Evolutionary conservation across 2,113 vertebrate species (phyloP), one percentile per base, ranked within the genome.

Genomic region (Phodopus roborovskii): DNA sequence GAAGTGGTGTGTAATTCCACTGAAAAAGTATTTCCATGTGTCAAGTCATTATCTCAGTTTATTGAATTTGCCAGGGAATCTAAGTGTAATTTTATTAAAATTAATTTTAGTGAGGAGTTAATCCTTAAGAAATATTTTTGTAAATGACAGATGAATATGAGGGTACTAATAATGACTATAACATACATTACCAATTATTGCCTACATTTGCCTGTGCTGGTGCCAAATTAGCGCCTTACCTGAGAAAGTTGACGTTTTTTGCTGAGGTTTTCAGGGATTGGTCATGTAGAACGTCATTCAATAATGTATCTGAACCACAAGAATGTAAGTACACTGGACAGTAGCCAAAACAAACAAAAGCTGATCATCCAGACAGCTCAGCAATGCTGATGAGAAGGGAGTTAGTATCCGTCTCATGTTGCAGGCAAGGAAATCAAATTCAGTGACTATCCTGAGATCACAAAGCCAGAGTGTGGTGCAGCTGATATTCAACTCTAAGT

Each of bases 1-100:
- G 81, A 87, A 92, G 36, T 93, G 12, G 15, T 91, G 7, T 24
- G 75, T 71, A 70, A 71, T 9, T 88, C 26, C 10, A 22, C 39
- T 94, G 45, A 53, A 87, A 60, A 88, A 53, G 60, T 36, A 86
- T 73, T 95, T 93, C 26, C 24, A 87, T 30, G 56, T 28, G 17
- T 79, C 64, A 78, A 86, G 62, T 85, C 33, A 68, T 82, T 89
- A 92, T 89, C 56, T 60, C 60, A 86, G 16, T 82, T 74, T 89
- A 88, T 81, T 88, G 60, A 74, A 42, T 74, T 70, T 70, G 9
- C 85, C 68, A 60, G 48, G 20, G 73, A 85, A 81, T 53, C 70
- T 22, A 82, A 82, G 7, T 45, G 71, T 45, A 66, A 77, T 58
- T 91, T 19, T 48, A 64, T 89, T 93, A 79, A 95, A 81, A 79